A percentile compares a stretch with the other conserved stretches of the same genome.
Conservation (phyloP, 1,140 invertebrate species). For the Berghia stephanieae region DNA sequence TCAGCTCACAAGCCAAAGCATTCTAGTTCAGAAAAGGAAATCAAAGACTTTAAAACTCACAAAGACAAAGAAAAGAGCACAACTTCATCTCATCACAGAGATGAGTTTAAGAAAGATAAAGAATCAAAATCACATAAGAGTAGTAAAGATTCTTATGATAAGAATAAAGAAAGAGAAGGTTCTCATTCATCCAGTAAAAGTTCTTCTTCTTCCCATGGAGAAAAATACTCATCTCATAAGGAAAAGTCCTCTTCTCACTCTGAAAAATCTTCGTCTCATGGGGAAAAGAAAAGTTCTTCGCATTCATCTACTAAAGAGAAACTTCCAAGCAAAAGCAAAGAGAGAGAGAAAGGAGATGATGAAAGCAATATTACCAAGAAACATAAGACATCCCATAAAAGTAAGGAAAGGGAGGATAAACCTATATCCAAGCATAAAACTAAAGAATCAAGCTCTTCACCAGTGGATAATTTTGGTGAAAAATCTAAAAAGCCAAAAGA, state of each 20-base stretch:
- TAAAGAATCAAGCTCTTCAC: too few relatives aligned
- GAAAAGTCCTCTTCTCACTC: conserved; percentile 13
- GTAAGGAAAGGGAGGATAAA: too few relatives aligned
- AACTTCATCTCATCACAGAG: conserved; percentile 13
- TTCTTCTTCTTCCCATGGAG: conserved; percentile 16
- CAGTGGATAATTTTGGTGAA: too few relatives aligned
- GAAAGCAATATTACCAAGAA: too few relatives aligned
- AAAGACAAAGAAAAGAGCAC: conserved; percentile 14
- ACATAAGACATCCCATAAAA: too few relatives aligned
- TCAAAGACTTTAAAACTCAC: not conserved
- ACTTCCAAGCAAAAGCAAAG: too few relatives aligned
- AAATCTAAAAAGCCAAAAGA: conserved; percentile 8
- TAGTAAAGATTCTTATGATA: conserved; percentile 9
- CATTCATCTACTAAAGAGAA: not conserved
- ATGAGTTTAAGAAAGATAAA: conserved; percentile 21
- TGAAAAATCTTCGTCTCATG: conserved; percentile 10
- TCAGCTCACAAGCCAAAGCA: not conserved
- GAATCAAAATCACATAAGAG: conserved; percentile 5
- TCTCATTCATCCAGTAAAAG: conserved; percentile 22
- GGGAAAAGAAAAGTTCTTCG: conserved; percentile 18
- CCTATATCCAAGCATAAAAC: too few relatives aligned
- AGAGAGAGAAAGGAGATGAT: too few relatives aligned
- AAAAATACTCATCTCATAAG: conserved; percentile 15
- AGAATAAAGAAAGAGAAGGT: conserved; percentile 15
- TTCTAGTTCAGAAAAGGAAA: not conserved